Percentiles rank a stretch among this genome's conserved stretches.
Conservation (phyloP, 2,797 vertebrate species). For the Aselliscus stoliczkanus region DNA sequence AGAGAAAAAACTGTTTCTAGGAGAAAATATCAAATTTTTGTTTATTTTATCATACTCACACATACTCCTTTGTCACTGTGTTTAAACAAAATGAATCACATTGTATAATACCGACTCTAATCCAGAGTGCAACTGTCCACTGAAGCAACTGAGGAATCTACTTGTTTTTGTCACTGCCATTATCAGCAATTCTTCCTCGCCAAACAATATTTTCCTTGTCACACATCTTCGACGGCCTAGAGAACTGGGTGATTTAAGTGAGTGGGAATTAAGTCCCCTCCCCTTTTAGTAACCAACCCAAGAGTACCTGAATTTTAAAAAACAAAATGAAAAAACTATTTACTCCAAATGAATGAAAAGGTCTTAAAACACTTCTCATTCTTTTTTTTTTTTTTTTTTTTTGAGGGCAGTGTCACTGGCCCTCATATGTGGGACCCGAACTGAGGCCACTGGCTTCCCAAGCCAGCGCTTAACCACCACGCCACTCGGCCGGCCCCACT, state of each 20-base stretch:
- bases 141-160: not conserved
- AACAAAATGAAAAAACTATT: not conserved
- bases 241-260: not conserved
- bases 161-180: not conserved
- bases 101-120: not conserved
- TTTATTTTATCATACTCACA: not conserved
- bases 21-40: not conserved
- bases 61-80: not conserved
- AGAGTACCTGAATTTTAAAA: not conserved
- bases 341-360: not conserved
- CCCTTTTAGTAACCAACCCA: not conserved
- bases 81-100: slow-evolving; percentile 8
- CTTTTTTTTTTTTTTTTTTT: too few species aligned
- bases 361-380: not conserved
- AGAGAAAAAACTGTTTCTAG: not conserved
- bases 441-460: too few species aligned
- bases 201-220: not conserved
- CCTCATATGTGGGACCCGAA: too few species aligned
- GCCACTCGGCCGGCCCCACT: too few species aligned
- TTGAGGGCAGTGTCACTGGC: too few species aligned
- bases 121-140: not conserved
- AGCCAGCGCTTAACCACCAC: too few species aligned
- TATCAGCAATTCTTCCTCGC: not conserved
- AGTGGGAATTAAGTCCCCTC: not conserved
- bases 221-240: not conserved